Base-by-base conservation (phyloP, 2,797 vertebrate genomes). In the Lemur catta region DNA sequence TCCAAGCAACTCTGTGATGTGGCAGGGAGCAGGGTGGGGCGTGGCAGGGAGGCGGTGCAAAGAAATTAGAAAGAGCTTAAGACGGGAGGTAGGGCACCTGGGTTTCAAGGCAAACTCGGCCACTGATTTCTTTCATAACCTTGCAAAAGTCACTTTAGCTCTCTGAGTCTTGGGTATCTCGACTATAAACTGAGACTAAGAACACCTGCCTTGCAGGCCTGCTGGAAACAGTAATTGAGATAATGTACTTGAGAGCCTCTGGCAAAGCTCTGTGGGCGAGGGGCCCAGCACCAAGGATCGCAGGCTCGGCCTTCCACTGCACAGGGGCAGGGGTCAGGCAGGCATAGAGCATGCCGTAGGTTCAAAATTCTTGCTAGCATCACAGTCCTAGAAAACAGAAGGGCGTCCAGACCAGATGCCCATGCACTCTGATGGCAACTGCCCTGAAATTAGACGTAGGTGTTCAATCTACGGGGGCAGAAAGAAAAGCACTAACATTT, bases 61-160 rank as follows among this genome's bases (percentile, higher is more conserved):
- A 55, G 38, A 72, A 79, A 13, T 10, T 41, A 2, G 85, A 55
- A 52, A 74, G 24, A 55, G 46, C 75, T 69, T 35, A 17, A 71
- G 33, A 59, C n/a, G 67, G 63, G 71, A 91, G 22, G 20, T 6
- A 8, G 14, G 43, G 28, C 20, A 8, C n/a, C 35, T 69, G 43
- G 33, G 20, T 82, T 74, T 88, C 65, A 71, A 95, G 71, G 18
- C 41, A 63, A 65, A 41, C 41, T 93, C 81, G 81, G 35, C 28
- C 74, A 18, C 92, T 80, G 4, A 76, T 93, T 92, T 85, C 61
- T 91, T 91, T 75, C 89, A 15, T 87, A 76, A 94, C 75, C 86
- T 97, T 96, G 71, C 52, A 48, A 91, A 95, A 93, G 76, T 84
- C 76, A 67, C 86, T 41, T 93, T 67, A 35, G 55, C 75, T 95